phyloP scores from a whole-genome alignment of 2,888 invertebrate species.

The Phytoseiulus persimilis region DNA sequence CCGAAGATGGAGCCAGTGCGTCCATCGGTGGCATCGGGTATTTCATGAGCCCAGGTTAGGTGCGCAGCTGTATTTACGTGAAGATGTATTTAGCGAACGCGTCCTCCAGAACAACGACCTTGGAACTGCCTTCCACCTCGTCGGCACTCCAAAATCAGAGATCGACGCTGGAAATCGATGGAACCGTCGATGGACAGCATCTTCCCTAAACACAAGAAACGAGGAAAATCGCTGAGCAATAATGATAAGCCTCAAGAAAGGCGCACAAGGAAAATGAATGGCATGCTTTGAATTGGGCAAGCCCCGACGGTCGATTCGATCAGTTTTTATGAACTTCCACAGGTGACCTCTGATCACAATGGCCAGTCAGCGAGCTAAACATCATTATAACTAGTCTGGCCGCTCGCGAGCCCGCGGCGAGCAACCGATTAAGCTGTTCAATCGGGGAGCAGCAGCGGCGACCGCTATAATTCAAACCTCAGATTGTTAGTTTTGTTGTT shows the following conservation, averaged over 20 bases:
- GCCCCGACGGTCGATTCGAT: neutral
- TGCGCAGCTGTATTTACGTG: too few species aligned
- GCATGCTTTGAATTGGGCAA: neutral
- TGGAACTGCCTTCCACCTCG: too few species aligned
- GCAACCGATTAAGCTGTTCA: neutral
- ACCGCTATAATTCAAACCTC: neutral
- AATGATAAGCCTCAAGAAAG: neutral
- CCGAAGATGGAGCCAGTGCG: too few species aligned
- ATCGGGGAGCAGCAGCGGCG: neutral
- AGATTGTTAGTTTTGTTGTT: neutral
- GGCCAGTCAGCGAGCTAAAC: neutral
- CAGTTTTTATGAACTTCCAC: constrained; percentile 5
- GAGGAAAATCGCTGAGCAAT: neutral
- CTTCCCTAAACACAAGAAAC: neutral
- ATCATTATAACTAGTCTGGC: neutral
- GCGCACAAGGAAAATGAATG: neutral
- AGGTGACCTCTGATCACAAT: neutral
- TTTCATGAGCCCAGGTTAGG: too few species aligned
- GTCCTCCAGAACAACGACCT: too few species aligned
- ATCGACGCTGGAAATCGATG: neutral
- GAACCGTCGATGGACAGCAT: neutral
- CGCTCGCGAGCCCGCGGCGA: neutral
- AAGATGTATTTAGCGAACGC: too few species aligned
- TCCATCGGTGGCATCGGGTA: too few species aligned
- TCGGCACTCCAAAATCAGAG: too few species aligned